Evolutionary conservation across 2,797 vertebrate species (phyloP).

Genomic region (Enteromius fasciolatus): DNA sequence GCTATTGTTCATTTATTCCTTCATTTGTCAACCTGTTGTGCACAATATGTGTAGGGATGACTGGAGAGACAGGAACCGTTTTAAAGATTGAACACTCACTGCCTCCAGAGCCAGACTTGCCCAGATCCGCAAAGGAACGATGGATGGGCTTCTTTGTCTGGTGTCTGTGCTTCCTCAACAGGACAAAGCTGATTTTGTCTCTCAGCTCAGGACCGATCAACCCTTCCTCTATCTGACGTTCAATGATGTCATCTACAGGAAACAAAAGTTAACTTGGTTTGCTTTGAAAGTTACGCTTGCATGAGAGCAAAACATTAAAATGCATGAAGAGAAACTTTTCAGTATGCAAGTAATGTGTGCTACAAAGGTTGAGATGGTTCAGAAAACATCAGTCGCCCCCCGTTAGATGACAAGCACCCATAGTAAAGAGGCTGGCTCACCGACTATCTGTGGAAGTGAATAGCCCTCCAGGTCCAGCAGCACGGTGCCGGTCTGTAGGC

Average conservation of each 20-base stretch:
- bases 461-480: conserved; percentile 90
- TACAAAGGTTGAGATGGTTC: conserved; percentile 9
- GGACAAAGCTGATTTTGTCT: conserved; percentile 90
- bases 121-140: conserved; percentile 90
- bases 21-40: neutral
- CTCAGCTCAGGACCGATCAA: conserved; percentile 85
- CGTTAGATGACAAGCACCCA: neutral
- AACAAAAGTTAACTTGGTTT: neutral
- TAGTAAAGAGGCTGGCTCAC: conserved; percentile 69
- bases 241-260: conserved; percentile 87
- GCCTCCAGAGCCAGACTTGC: conserved; percentile 84
- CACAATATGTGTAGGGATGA: neutral
- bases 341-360: neutral
- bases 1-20: neutral
- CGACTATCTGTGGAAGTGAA: conserved; percentile 94
- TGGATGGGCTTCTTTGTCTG: conserved; percentile 98
- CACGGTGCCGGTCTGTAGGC: conserved; percentile 91
- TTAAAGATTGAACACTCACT: conserved; percentile 56
- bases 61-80: neutral
- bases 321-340: neutral
- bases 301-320: neutral
- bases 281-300: neutral
- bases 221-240: conserved; percentile 90
- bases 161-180: conserved; percentile 93
- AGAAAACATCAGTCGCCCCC: neutral